Evolutionary conservation across 2,113 vertebrate genomes (phyloP), one percentile per base, ranked within the genome.

Genomic region (Forbesichthys papilliferus): DNA sequence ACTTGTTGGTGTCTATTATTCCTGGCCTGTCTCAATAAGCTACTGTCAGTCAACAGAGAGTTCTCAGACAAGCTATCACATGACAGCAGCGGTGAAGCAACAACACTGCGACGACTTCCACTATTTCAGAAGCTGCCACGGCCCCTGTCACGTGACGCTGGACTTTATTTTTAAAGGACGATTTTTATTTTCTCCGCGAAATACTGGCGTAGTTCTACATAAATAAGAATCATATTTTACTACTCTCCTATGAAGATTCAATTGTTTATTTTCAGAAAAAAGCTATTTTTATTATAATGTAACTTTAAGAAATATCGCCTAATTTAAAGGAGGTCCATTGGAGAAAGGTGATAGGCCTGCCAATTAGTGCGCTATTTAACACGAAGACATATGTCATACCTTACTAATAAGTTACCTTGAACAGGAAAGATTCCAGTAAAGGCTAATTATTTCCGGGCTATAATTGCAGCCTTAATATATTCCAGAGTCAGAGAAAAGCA

Each of bases 51-150:
- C 56, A 67, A 67, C 81, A 86, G 83, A 67, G 83, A 66, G 78
- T 18, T 83, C 73, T 62, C 66, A 60, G 53, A 67, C 58, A 51
- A 66, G 75, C 78, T 73, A 87, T 91, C 90, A 90, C 90, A 91
- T 91, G 90, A 91, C 87, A 82, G 62, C 70, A 47, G 60, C 74
- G 49, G 52, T 64, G 65, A 46, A 64, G 81, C 73, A 71, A 86
- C 83, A 85, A 87, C 81, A 84, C 60, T n/a, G 11, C 8, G 12
- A 47, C 3, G 60, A 87, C 79, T 76, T 91, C 89, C 88, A 86
- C 68, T 74, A 36, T 59, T 64, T 48, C 9, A 47, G 74, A 79
- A 1, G 64, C 68, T 0, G 0, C 55, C 1, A 1, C 0, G 46
- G n/a, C 14, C 64, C 18, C 5, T 52, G 53, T 75, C 85, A 90